Evolutionary conservation across 2,113 vertebrate genomes (phyloP).

Genomic region (Sporophila hypoxantha): DNA sequence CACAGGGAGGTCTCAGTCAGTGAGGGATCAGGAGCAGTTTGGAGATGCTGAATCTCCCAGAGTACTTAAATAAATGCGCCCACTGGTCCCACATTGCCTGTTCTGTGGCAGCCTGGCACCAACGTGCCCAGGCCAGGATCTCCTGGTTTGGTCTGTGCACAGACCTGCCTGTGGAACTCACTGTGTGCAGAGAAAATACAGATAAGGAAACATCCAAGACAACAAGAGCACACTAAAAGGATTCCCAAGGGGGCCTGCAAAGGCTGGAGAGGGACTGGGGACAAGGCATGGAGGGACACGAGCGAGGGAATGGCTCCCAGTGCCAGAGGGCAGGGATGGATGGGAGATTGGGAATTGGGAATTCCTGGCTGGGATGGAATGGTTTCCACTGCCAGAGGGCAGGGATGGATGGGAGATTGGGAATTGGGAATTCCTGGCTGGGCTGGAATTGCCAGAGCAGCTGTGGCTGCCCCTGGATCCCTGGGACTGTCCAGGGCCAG

Average conservation of each 20-base stretch:
- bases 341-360: neutral
- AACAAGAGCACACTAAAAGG: neutral
- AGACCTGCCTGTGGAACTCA: rapidly evolving
- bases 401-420: neutral
- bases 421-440: neutral
- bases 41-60: neutral
- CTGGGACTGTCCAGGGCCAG: neutral
- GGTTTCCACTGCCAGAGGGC: too few species aligned
- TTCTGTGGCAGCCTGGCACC: neutral
- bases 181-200: rapidly evolving
- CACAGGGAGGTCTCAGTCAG: rapidly evolving
- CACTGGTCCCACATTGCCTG: rapidly evolving
- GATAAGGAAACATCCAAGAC: neutral
- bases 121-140: rapidly evolving
- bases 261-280: neutral
- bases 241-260: neutral
- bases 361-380: neutral
- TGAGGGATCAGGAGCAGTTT: neutral
- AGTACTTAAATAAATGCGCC: rapidly evolving
- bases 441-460: neutral
- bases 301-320: neutral
- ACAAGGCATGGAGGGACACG: neutral
- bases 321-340: neutral
- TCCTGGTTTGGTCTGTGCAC: rapidly evolving
- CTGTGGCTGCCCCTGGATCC: neutral